phyloP scores from a whole-genome alignment of 37 sponge, comb jelly and placozoan species.

The Halisarca cf. caerulea region DNA sequence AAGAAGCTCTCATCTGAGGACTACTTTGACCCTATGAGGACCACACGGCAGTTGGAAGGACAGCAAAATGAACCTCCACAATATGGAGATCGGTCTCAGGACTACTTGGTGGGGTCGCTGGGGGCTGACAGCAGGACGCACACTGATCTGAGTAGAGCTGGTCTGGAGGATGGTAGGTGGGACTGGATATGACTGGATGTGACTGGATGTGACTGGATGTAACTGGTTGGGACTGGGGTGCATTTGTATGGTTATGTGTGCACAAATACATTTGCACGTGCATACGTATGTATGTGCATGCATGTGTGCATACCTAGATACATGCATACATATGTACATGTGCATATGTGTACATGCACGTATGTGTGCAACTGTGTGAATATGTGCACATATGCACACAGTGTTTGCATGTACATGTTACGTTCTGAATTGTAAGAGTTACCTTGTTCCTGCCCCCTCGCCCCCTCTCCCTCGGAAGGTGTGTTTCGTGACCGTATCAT shows the following conservation, averaged over 20 bases:
- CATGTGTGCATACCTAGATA: not conserved
- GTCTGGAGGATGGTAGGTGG: slow-evolving; percentile 16
- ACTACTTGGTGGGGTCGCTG: not conserved
- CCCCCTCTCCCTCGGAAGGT: not conserved
- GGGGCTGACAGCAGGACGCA: slow-evolving; percentile 17
- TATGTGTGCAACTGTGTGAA: too few relatives aligned
- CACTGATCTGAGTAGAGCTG: slow-evolving; percentile 12
- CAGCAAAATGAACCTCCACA: not conserved
- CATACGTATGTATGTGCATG: not conserved
- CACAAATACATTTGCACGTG: not conserved
- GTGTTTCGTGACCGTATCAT: not conserved
- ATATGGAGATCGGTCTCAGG: not conserved
- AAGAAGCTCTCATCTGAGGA: not conserved
- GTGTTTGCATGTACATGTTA: not conserved
- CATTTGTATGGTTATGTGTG: too few relatives aligned
- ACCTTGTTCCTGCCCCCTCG: not conserved
- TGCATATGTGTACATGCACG: too few relatives aligned
- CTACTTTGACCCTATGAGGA: not conserved
- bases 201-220: not conserved
- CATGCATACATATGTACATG: not conserved
- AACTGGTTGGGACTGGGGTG: not conserved
- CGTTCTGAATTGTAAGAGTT: not conserved
- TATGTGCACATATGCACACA: too few relatives aligned
- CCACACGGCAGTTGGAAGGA: not conserved
- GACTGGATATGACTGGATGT: not conserved